Evolutionary conservation across 2,888 invertebrate genomes (phyloP).

Genomic region (Apotomis turbidana): DNA sequence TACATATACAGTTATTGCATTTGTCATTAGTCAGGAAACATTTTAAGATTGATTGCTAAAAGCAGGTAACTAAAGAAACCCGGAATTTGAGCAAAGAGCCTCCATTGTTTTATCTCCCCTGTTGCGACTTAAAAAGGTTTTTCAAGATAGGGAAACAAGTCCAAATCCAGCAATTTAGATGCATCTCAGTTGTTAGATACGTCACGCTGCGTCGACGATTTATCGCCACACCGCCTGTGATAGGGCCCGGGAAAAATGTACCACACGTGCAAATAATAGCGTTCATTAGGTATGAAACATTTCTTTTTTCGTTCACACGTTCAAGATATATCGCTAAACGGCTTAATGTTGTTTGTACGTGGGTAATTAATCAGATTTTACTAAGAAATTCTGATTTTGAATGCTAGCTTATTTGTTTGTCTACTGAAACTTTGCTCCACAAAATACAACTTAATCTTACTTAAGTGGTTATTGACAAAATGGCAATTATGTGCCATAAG

Average conservation of each 20-base stretch:
- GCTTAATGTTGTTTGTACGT: constrained; percentile 6
- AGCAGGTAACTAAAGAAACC: not conserved
- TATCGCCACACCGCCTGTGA: constrained; percentile 42
- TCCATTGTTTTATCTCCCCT: constrained; percentile 17
- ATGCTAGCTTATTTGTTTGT: too few species aligned
- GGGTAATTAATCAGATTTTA: not conserved
- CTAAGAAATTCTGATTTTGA: not conserved
- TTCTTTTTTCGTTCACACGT: constrained; percentile 31
- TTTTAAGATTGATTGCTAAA: too few species aligned
- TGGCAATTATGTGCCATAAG: too few species aligned
- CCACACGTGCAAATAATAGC: constrained; percentile 42
- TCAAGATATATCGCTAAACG: not conserved
- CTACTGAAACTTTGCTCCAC: too few species aligned
- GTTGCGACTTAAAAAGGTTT: constrained; percentile 33
- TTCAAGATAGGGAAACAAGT: constrained; percentile 38
- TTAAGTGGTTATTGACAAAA: too few species aligned
- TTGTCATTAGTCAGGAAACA: too few species aligned
- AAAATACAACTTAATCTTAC: too few species aligned
- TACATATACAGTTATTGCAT: too few species aligned
- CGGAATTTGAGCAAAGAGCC: not conserved
- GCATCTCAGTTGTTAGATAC: constrained; percentile 51
- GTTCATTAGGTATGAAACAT: constrained; percentile 40
- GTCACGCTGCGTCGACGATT: constrained; percentile 45
- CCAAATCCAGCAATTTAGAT: constrained; percentile 46
- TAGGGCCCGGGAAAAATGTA: constrained; percentile 42